Percentiles rank a stretch among this genome's conserved stretches.
These are phyloP conservation scores for Latheticus oryzae DNA, from an alignment of 2,888 invertebrate genomes.

Conservation along the genomic window DNA sequence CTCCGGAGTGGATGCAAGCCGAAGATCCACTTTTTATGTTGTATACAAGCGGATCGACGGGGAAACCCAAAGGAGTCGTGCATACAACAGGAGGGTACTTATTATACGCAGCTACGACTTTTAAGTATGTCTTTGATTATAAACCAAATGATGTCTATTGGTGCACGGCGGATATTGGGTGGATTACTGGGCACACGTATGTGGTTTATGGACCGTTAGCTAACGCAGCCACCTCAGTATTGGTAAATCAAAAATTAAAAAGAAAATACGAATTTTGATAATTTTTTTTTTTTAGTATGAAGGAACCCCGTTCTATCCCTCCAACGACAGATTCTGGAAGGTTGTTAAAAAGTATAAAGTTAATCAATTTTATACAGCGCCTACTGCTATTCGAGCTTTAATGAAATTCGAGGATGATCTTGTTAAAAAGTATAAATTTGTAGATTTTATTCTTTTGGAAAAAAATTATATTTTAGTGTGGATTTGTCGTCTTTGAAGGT, in stretches of 20 bases:
- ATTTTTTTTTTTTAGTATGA: constrained; percentile 79
- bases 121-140: constrained; percentile 96
- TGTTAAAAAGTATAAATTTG: constrained; percentile 74
- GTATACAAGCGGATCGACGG: constrained; percentile 98
- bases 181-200: constrained; percentile 96
- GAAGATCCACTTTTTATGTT: constrained; percentile 98
- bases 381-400: constrained; percentile 95
- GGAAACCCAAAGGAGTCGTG: constrained; percentile 97
- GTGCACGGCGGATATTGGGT: constrained; percentile 97
- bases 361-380: constrained; percentile 97
- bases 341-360: constrained; percentile 94
- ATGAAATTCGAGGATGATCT: constrained; percentile 93
- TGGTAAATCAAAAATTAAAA: too few relatives aligned
- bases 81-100: constrained; percentile 97
- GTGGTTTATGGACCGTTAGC: constrained; percentile 95
- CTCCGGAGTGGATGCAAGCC: constrained; percentile 94
- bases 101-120: constrained; percentile 91
- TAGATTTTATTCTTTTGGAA: neutral
- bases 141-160: constrained; percentile 86
- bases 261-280: too few relatives aligned
- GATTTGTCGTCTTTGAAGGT: constrained; percentile 77
- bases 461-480: constrained; percentile 68
- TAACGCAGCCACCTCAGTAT: constrained; percentile 92
- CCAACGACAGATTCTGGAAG: constrained; percentile 93
- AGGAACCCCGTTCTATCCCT: constrained; percentile 96